Evolutionary conservation across 2,113 vertebrate genomes (phyloP).

Genomic region (Suricata suricatta): DNA sequence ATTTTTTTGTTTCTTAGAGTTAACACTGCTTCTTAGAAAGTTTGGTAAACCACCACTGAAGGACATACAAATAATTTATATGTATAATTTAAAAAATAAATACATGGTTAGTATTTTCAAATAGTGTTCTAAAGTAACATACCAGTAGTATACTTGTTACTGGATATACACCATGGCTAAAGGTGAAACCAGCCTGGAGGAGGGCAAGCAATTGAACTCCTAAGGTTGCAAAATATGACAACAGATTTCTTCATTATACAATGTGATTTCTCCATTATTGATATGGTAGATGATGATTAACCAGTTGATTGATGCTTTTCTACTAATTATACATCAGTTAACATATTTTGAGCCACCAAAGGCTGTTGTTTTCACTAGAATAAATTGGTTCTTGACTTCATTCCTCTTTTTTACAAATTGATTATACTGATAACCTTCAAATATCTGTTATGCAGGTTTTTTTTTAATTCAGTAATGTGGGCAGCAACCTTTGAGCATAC

Average conservation of each 20-base stretch:
- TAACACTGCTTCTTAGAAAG: neutral
- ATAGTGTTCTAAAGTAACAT: neutral
- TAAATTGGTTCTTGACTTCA: neutral
- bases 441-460: neutral
- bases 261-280: neutral
- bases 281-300: neutral
- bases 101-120: neutral
- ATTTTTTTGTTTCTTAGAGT: neutral
- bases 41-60: neutral
- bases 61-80: neutral
- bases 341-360: neutral
- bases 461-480: neutral
- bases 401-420: neutral
- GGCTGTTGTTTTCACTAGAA: neutral
- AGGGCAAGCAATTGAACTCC: neutral
- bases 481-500: neutral
- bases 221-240: neutral
- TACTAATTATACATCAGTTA: neutral
- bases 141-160: neutral
- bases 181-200: neutral
- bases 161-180: neutral
- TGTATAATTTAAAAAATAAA: neutral
- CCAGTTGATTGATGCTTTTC: neutral
- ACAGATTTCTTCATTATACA: neutral
- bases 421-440: conserved; percentile 23